phyloP scores from a whole-genome alignment of 2,113 vertebrate genomes.

The Oxyura jamaicensis region DNA sequence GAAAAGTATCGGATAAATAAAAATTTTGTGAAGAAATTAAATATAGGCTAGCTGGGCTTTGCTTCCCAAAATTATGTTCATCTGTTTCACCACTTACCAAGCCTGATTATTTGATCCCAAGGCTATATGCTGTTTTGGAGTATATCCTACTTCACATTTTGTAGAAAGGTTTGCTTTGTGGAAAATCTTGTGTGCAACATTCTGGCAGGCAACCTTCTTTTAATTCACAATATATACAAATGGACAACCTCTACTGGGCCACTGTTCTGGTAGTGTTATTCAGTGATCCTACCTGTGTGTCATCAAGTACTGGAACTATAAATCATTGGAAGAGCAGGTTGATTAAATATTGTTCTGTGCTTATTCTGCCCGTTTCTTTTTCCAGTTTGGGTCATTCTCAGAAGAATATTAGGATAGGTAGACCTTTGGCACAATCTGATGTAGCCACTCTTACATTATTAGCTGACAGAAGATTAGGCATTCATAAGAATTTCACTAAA shows the following conservation, averaged over 20 bases:
- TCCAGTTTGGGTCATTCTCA: not conserved
- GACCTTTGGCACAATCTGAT: not conserved
- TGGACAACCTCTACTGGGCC: not conserved
- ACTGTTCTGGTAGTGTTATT: not conserved
- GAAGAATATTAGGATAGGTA: not conserved
- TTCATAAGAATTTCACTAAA: not conserved
- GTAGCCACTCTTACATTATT: not conserved
- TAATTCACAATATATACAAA: not conserved
- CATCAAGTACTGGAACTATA: not conserved
- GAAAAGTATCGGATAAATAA: not conserved
- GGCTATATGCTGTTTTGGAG: not conserved
- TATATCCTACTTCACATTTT: not conserved
- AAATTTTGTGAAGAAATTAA: not conserved
- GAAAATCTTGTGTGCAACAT: not conserved
- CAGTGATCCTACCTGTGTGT: accelerated
- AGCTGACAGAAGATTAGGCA: not conserved
- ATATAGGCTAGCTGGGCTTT: not conserved
- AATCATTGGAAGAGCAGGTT: not conserved
- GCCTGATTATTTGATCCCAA: not conserved
- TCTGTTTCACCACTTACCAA: not conserved
- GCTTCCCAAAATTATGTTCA: not conserved
- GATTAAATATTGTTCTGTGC: not conserved
- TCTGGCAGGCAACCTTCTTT: not conserved
- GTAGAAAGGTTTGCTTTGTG: not conserved
- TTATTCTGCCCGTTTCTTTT: not conserved